Evolutionary conservation across 2,113 vertebrate species (phyloP).

Genomic region (Carassius auratus): DNA sequence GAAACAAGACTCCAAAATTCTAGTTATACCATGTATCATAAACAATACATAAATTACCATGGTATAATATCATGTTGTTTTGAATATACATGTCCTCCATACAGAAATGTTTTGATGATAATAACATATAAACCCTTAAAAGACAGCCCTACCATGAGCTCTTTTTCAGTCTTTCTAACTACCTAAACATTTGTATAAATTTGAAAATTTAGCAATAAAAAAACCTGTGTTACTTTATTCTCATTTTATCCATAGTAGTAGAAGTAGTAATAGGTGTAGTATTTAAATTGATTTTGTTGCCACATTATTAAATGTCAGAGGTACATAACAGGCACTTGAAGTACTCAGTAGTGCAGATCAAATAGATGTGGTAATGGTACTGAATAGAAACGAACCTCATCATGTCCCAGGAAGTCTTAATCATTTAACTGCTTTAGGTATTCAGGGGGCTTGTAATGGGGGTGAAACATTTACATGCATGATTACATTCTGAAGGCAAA

Average conservation of each 20-base stretch:
- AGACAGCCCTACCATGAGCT: background rate
- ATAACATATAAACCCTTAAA: background rate
- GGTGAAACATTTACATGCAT: slow-evolving; percentile 1
- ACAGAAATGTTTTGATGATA: background rate
- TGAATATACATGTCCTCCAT: background rate
- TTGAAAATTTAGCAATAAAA: no score
- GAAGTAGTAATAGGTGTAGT: background rate
- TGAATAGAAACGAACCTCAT: background rate
- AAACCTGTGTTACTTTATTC: background rate
- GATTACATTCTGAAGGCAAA: slow-evolving; percentile 38
- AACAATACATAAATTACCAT: background rate
- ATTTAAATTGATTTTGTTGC: background rate
- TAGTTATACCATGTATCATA: background rate
- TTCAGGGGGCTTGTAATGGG: background rate
- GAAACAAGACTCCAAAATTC: background rate
- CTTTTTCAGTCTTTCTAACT: background rate
- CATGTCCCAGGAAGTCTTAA: background rate
- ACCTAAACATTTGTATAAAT: background rate
- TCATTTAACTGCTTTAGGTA: background rate
- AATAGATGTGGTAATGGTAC: slow-evolving; percentile 3
- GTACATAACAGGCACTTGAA: slow-evolving; percentile 2
- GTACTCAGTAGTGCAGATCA: slow-evolving; percentile 4
- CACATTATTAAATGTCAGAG: background rate
- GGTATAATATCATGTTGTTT: background rate
- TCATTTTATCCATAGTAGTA: background rate